Conservation (phyloP, 2,113 vertebrate species). For the Colius striatus region DNA sequence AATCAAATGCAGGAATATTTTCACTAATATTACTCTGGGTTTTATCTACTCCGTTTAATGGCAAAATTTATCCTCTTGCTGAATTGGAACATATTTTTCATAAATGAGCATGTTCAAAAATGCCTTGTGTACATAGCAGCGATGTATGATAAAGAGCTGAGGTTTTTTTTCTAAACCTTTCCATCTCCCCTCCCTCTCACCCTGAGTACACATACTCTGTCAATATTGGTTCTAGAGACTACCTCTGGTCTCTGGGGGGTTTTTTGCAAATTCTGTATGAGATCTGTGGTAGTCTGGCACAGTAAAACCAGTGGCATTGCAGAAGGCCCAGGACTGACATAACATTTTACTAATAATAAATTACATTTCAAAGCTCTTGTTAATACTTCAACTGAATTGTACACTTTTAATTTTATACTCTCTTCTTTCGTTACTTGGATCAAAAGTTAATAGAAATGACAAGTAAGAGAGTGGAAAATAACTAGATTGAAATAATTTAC, state of each 20-base stretch:
- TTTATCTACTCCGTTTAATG: background rate
- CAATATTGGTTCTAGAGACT: constrained; percentile 11
- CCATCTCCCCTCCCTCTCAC: background rate
- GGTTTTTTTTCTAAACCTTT: background rate
- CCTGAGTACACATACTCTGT: background rate
- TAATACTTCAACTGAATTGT: background rate
- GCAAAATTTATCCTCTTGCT: background rate
- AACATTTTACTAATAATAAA: constrained; percentile 7
- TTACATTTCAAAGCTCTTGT: background rate
- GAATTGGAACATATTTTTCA: background rate
- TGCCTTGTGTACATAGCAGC: background rate
- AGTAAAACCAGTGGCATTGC: background rate
- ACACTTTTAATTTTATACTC: background rate
- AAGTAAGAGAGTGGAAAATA: background rate
- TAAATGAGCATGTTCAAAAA: background rate
- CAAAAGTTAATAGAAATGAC: background rate
- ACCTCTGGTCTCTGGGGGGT: background rate
- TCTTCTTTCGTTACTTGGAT: background rate
- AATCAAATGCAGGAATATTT: background rate
- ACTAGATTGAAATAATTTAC: background rate
- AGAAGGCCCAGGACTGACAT: background rate
- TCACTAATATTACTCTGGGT: background rate
- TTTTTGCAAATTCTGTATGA: background rate
- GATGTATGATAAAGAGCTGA: background rate
- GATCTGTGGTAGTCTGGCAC: background rate